Evolutionary conservation across 2,888 invertebrate species (phyloP).

Genomic region (Catocala fraxini): DNA sequence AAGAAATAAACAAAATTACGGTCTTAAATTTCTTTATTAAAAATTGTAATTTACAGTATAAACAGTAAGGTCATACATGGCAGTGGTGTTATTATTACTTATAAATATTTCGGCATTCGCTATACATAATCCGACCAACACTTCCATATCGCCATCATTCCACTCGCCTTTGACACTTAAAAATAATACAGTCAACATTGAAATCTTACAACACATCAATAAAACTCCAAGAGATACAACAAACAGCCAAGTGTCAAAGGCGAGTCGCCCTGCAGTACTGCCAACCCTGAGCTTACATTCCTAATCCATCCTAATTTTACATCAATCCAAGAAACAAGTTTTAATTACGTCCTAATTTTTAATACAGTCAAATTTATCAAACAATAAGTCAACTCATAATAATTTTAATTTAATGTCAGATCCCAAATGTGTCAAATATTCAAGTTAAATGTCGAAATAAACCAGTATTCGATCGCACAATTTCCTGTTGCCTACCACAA

Average conservation of each 20-base stretch:
- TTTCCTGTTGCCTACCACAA: slow-evolving; percentile 67
- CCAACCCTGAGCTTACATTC: slow-evolving; percentile 69
- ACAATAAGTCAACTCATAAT: slow-evolving; percentile 53
- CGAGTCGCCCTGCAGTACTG: slow-evolving; percentile 61
- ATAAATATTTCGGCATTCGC: slow-evolving; percentile 75
- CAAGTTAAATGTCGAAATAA: slow-evolving; percentile 39
- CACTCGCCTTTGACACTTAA: slow-evolving; percentile 58
- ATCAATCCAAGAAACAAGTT: slow-evolving; percentile 71
- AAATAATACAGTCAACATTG: slow-evolving; percentile 75
- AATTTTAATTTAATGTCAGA: slow-evolving; percentile 61
- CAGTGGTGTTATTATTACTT: slow-evolving; percentile 84
- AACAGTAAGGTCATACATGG: slow-evolving; percentile 87
- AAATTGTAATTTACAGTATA: slow-evolving; percentile 84
- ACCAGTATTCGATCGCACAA: slow-evolving; percentile 56
- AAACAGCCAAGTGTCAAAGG: slow-evolving; percentile 69
- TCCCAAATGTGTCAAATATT: slow-evolving; percentile 59
- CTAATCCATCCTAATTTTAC: slow-evolving; percentile 67
- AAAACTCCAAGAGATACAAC: slow-evolving; percentile 74
- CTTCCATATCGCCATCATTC: slow-evolving; percentile 54
- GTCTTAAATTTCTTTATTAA: slow-evolving; percentile 81
- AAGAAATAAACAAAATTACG: slow-evolving; percentile 45
- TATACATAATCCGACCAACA: slow-evolving; percentile 71
- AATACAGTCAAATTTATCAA: slow-evolving; percentile 64
- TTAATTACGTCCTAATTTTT: slow-evolving; percentile 60
- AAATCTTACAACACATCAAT: slow-evolving; percentile 74